Conservation (phyloP, 2,888 invertebrate genomes). For the Dryadula phaetusa region DNA sequence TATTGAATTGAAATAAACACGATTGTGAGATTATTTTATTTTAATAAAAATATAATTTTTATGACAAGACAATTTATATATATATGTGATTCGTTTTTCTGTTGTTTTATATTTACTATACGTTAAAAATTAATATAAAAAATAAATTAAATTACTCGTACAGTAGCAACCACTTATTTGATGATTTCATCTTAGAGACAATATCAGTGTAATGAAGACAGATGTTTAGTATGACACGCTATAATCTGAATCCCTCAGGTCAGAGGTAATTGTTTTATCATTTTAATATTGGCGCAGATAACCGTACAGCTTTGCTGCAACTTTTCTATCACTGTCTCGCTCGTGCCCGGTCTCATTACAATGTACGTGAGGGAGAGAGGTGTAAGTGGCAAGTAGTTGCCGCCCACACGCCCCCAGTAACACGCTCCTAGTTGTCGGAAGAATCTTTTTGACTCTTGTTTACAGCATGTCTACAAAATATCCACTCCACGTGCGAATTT, state of each 20-base stretch:
- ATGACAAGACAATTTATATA: neutral
- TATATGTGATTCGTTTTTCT: neutral
- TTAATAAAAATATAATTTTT: neutral
- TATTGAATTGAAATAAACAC: neutral
- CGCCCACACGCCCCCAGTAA: conserved; percentile 65
- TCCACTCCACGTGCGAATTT: conserved; percentile 31
- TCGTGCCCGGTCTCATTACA: conserved; percentile 50
- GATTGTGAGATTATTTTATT: neutral
- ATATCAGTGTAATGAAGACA: conserved; percentile 9
- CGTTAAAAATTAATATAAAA: neutral
- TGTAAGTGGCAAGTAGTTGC: conserved; percentile 57
- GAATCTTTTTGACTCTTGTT: conserved; percentile 47
- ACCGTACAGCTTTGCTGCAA: conserved; percentile 46
- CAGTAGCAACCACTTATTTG: neutral
- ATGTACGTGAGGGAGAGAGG: conserved; percentile 56
- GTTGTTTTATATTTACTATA: neutral
- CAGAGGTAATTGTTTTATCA: conserved; percentile 71
- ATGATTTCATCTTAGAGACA: conserved; percentile 8
- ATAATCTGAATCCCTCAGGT: conserved; percentile 52
- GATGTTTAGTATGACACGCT: conserved; percentile 13
- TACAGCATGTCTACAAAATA: conserved; percentile 30
- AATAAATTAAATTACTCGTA: neutral
- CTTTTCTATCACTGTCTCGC: conserved; percentile 50
- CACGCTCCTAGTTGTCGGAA: conserved; percentile 56
- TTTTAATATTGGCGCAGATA: conserved; percentile 59